These are phyloP conservation scores for Prionace glauca DNA, from an alignment of 2,797 vertebrate genomes.

Conservation along the genomic window DNA sequence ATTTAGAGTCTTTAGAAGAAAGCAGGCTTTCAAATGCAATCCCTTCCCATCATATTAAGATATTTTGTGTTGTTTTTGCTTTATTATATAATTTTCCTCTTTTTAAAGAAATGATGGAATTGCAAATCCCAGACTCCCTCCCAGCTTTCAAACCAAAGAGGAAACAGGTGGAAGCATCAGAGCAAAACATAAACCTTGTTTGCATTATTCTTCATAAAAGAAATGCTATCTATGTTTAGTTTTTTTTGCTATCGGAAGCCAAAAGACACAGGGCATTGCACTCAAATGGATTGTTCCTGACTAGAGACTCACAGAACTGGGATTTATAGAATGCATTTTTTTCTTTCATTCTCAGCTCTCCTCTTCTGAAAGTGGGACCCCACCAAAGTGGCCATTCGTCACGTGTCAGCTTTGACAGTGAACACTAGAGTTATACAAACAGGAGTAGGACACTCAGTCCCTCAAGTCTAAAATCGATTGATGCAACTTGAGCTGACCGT, in stretches of 20 bases:
- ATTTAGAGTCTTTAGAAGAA: background rate
- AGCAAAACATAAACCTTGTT: background rate
- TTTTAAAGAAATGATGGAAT: background rate
- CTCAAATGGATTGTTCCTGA: background rate
- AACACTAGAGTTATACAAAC: background rate
- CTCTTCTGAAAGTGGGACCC: background rate
- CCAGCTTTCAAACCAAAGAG: background rate
- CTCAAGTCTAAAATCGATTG: background rate
- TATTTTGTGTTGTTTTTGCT: background rate
- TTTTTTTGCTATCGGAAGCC: background rate
- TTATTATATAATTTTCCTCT: background rate
- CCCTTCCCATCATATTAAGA: background rate
- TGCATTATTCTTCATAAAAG: background rate
- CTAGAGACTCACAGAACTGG: background rate
- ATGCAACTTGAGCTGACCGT: background rate
- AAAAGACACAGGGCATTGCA: background rate
- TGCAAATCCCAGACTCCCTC: background rate
- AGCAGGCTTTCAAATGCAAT: background rate
- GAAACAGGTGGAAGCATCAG: too few species aligned
- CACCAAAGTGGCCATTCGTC: constrained; percentile 14
- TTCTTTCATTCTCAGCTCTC: background rate
- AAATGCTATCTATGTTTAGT: background rate
- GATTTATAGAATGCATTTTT: background rate
- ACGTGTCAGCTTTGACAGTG: background rate
- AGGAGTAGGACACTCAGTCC: background rate